Conservation (phyloP, 2,888 invertebrate genomes). For the Willowsia nigromaculata region DNA sequence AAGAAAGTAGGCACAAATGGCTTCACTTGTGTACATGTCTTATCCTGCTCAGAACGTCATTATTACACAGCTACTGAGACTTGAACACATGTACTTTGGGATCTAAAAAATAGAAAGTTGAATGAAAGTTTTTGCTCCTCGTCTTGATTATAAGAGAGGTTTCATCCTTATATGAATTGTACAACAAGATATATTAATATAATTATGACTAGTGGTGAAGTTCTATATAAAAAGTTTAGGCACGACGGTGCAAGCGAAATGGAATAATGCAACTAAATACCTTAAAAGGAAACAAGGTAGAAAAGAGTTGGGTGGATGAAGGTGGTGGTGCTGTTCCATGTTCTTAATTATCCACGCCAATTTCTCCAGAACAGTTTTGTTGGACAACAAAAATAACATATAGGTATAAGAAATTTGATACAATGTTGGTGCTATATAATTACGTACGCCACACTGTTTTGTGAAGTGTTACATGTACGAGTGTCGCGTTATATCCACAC, state of each 20-base stretch:
- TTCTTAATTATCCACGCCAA: constrained; percentile 38
- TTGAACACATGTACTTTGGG: background rate
- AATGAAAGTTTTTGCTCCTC: constrained; percentile 56
- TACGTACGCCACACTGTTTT: background rate
- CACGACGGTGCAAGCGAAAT: background rate
- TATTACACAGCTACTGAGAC: background rate
- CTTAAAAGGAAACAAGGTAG: background rate
- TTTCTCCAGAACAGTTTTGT: constrained; percentile 11
- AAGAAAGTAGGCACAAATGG: background rate
- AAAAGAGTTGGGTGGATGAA: background rate
- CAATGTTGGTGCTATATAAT: constrained; percentile 48
- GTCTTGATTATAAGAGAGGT: constrained; percentile 18
- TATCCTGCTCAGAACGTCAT: background rate
- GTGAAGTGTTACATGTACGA: constrained; percentile 6
- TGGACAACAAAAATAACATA: background rate
- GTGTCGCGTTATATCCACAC: background rate
- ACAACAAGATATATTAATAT: background rate
- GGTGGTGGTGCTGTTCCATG: constrained; percentile 6
- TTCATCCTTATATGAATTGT: background rate
- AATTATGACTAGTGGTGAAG: background rate
- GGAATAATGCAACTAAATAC: constrained; percentile 12
- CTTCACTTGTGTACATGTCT: background rate
- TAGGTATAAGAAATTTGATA: background rate
- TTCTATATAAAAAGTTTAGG: background rate
- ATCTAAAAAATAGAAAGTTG: constrained; percentile 21